Evolutionary conservation across 2,888 invertebrate species (phyloP).

Genomic region (Suillia variegata): DNA sequence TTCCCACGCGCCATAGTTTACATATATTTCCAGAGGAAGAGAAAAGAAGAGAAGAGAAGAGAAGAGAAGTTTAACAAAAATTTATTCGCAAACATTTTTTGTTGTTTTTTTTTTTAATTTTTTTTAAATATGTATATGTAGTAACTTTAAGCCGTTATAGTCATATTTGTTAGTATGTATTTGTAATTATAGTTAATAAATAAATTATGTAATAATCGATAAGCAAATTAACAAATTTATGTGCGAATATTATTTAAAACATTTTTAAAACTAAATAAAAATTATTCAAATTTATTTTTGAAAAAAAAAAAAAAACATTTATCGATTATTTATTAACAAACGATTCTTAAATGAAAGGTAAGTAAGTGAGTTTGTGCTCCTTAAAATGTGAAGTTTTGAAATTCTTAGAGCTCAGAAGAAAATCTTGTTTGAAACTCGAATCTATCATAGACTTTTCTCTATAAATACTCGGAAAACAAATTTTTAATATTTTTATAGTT

Average conservation of each 20-base stretch:
- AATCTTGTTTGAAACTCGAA: too few species aligned
- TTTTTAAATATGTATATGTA: neutral
- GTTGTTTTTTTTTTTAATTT: neutral
- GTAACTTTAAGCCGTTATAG: constrained; percentile 10
- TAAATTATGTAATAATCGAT: neutral
- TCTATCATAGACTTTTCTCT: too few species aligned
- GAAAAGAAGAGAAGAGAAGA: constrained; percentile 1
- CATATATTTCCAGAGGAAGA: too few species aligned
- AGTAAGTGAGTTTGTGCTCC: too few species aligned
- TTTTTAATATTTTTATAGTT: too few species aligned
- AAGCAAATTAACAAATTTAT: constrained; percentile 8
- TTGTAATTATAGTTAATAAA: constrained; percentile 9
- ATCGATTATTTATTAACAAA: too few species aligned
- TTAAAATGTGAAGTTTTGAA: too few species aligned
- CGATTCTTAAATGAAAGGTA: too few species aligned
- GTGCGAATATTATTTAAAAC: constrained; percentile 7
- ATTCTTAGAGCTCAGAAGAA: too few species aligned
- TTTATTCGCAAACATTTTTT: neutral
- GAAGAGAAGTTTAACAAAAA: neutral
- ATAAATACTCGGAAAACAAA: too few species aligned
- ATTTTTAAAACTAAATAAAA: neutral
- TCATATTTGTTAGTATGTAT: constrained; percentile 18
- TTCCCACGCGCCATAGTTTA: constrained; percentile 18
- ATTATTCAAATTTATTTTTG: too few species aligned
- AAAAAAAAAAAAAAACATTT: too few species aligned